These are phyloP conservation scores for Mesembrinibis cayennensis DNA, from an alignment of 2,113 vertebrate species.

Conservation along the genomic window DNA sequence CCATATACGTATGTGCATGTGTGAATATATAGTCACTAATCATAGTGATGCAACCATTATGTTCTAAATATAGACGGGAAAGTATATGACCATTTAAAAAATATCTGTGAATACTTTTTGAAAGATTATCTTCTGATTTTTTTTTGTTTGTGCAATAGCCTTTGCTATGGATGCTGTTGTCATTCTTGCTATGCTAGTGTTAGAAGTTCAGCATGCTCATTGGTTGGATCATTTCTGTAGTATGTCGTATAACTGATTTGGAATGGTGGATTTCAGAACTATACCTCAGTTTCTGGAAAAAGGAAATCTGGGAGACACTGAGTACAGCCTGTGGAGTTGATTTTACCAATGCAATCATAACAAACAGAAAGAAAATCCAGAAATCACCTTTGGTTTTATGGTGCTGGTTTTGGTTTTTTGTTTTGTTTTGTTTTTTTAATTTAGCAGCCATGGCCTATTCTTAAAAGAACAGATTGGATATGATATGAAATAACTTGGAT, in stretches of 20 bases:
- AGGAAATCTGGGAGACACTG: not conserved
- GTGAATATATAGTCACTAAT: not conserved
- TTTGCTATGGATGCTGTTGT: not conserved
- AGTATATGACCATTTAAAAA: not conserved
- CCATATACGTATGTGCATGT: not conserved
- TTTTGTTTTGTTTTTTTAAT: not conserved
- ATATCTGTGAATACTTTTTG: not conserved
- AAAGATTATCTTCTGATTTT: not conserved
- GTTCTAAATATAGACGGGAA: not conserved
- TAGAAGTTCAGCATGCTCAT: not conserved
- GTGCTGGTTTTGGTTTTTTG: not conserved
- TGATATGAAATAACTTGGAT: not conserved
- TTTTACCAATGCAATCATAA: not conserved
- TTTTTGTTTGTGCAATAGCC: not conserved
- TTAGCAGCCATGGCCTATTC: not conserved
- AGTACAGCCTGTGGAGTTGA: not conserved
- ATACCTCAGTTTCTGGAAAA: not conserved
- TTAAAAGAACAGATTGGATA: not conserved
- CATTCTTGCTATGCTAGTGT: not conserved
- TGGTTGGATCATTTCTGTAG: not conserved
- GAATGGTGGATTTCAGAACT: constrained; percentile 15
- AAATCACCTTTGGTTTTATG: not conserved
- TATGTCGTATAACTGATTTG: not conserved
- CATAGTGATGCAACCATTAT: not conserved
- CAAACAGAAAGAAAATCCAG: not conserved